Conservation (phyloP, 2,797 vertebrate species). For the Spheniscus humboldti region DNA sequence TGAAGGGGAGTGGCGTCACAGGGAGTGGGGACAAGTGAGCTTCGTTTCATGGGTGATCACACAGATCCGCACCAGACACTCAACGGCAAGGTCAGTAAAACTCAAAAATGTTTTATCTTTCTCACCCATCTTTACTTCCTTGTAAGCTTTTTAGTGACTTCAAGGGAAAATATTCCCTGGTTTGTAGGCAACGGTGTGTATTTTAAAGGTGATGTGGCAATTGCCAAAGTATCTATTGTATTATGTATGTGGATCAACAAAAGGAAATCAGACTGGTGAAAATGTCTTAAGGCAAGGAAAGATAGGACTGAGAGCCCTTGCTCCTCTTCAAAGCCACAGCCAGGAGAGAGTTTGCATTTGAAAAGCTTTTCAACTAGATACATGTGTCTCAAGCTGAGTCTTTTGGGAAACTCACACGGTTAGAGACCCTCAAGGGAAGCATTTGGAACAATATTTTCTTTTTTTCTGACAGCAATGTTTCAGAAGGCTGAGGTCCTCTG, state of each 20-base stretch:
- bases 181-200: neutral
- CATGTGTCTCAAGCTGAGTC: neutral
- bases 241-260: neutral
- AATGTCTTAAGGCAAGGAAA: neutral
- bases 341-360: neutral
- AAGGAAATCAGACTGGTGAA: neutral
- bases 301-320: neutral
- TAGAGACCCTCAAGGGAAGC: neutral
- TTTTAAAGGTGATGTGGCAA: neutral
- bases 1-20: neutral
- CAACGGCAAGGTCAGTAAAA: neutral
- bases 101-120: conserved; percentile 15
- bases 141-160: neutral
- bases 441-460: neutral
- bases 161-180: neutral
- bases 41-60: neutral
- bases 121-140: conserved; percentile 32
- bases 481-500: neutral
- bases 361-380: neutral
- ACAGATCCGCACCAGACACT: neutral
- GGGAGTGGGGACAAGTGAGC: neutral
- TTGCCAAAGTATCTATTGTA: neutral
- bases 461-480: neutral
- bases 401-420: neutral
- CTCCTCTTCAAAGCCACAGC: neutral